Conservation (phyloP, 2,797 vertebrate species). For the Galago senegalensis region DNA sequence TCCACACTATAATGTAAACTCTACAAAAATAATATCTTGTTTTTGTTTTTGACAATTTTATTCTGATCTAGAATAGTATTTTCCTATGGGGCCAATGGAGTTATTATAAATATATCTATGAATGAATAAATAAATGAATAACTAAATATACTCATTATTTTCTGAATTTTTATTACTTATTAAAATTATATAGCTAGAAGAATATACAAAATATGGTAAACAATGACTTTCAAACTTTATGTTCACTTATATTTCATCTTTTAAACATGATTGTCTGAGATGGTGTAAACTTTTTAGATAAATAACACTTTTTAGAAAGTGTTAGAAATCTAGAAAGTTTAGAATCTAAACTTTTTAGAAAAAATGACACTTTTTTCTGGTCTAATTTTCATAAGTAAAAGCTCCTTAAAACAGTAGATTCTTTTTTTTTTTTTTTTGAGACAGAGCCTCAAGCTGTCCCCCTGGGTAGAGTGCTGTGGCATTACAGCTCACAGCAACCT, state of each 20-base stretch:
- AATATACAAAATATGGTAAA: not conserved
- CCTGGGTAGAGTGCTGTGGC: too few relatives aligned
- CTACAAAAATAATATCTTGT: not conserved
- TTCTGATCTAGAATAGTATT: not conserved
- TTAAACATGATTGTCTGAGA: conserved; percentile 8
- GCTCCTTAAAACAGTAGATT: not conserved
- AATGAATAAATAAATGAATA: not conserved
- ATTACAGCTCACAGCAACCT: too few relatives aligned
- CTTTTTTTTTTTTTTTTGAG: too few relatives aligned
- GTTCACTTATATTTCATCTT: not conserved
- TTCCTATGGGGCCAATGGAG: not conserved
- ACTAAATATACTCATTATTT: not conserved
- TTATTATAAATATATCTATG: not conserved
- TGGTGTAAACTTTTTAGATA: not conserved
- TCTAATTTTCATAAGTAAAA: conserved; percentile 20
- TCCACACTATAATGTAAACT: not conserved
- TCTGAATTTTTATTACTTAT: not conserved
- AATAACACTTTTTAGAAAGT: not conserved
- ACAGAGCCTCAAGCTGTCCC: too few relatives aligned
- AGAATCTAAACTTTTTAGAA: not conserved
- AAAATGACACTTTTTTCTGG: not conserved
- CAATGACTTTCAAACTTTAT: not conserved
- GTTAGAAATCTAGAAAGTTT: too few relatives aligned
- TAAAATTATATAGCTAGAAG: not conserved
- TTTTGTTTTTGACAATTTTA: not conserved